A percentile compares a stretch with the other conserved stretches of the same genome.
Evolutionary conservation across 2,113 vertebrate species (phyloP).

Genomic region (Riparia riparia): DNA sequence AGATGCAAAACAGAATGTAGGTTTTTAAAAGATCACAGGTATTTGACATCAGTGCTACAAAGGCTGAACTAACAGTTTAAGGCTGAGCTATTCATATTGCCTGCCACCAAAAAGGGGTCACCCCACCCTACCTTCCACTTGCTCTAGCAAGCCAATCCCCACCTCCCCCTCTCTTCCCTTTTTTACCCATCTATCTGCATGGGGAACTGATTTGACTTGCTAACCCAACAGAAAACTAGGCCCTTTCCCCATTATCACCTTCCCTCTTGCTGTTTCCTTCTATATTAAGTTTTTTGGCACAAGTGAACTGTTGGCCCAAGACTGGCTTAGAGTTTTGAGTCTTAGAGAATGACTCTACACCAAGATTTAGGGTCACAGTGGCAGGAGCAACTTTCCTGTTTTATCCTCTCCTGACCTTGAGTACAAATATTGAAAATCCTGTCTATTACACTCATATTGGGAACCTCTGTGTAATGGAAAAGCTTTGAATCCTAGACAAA

Average conservation of each 20-base stretch:
- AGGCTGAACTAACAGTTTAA: background rate
- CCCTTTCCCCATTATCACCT: accelerated
- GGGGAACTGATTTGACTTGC: background rate
- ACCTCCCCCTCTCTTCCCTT: accelerated
- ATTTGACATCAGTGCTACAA: background rate
- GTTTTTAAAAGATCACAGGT: background rate
- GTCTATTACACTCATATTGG: background rate
- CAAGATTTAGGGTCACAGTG: background rate
- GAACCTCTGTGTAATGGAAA: background rate
- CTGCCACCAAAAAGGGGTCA: background rate
- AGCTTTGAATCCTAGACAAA: background rate
- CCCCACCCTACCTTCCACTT: too few relatives aligned
- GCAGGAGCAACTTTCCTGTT: background rate
- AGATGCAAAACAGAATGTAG: background rate
- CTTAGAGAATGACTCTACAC: accelerated
- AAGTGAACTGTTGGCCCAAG: background rate
- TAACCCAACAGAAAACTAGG: background rate
- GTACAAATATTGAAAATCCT: background rate
- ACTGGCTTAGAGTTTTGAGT: background rate
- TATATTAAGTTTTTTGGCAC: background rate
- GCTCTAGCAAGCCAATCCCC: background rate
- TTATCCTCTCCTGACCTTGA: background rate
- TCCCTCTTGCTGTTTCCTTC: background rate
- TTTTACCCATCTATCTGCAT: background rate
- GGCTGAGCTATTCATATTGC: background rate